Evolutionary conservation across 2,113 vertebrate species (phyloP), one percentile per base, ranked within the genome.

Genomic region (Bos taurus): DNA sequence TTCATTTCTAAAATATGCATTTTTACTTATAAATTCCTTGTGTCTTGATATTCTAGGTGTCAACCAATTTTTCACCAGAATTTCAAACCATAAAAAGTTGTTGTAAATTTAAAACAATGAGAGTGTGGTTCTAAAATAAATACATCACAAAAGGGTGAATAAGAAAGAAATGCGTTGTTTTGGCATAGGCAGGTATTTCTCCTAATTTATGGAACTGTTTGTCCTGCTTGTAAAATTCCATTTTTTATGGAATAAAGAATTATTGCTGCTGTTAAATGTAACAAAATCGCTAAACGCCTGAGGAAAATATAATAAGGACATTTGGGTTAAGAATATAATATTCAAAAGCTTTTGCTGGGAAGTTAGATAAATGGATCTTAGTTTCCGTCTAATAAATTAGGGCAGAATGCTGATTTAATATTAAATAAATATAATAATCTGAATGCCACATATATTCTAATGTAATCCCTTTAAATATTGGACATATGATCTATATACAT

Each of bases 141-240:
- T 96, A 71, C 7, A 92, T 96, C 89, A 96, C 54, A 78, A 97
- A 98, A 97, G 62, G 88, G 95, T 36, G 36, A 97, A 26, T 87
- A 96, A 98, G 91, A 97, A 98, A 97, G 64, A 74, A 96, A 97
- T 96, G 23, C 19, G 56, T 95, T 97, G 36, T 50, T 77, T 98
- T 52, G 46, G 28, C 64, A 94, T 7, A 98, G 54, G 57, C 85
- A 98, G 95, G 30, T 94, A 98, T 97, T 98, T 87, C 2, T 93
- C 82, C 92, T 97, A 98, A 97, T 96, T 98, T 99, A 98, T 98
- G 94, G 95, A 98, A 80, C 3, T 1, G 90, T 98, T 98, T 97
- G 89, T 81, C 87, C 92, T 95, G 33, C 84, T 83, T 97, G 97
- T 98, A 98, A 97, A 98, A 97, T 95, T 95, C 17, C 77, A 15